Evolutionary conservation across 2,888 invertebrate genomes (phyloP), one percentile per base, ranked within the genome.

Genomic region (Dasysyrphus albostriatus): DNA sequence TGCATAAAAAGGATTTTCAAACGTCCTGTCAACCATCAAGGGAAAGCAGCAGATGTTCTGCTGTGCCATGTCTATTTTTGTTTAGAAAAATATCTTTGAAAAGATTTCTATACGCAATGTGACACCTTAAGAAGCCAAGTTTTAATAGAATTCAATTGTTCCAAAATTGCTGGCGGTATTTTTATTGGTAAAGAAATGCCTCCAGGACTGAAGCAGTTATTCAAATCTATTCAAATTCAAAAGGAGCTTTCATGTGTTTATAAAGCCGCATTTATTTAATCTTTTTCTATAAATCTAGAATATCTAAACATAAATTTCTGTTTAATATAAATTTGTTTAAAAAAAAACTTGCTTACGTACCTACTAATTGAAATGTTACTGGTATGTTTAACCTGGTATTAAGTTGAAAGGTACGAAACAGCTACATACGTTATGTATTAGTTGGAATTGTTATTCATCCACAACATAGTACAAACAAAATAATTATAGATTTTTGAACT

Each of bases 41-140:
- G 70, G 39, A 65, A 58, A 67, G 54, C 54, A 75, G 87, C 87
- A 87, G 87, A 82, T 87, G 87, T 78, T 58, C 19, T 78, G 12
- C 19, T 78, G 12, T 54, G 16, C 5, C 19, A 3, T 32, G 24
- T 29, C 10, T 47, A n/a, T n/a, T 47, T 24, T 59, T 34, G 34
- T 39, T 12, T 58, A 19, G 47, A 54, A 19, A 19, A 49, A n/a
- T 12, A 42, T 58, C 9, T 73, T 44, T 37, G 10, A 49, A 61
- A 61, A 47, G 34, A 3, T 19, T 69, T 42, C 47, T 16, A 19
- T 49, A 8, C 39, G 51, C 79, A 54, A 59, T 77, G 67, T 69
- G 81, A 70, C 81, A 79, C 75, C 87, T 75, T 83, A 82, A 74
- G 85, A 70, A 81, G 85, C 85, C 9, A 58, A 19, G 69, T 85